Evolutionary conservation across 2,888 invertebrate species (phyloP).

Genomic region (Boloria selene): DNA sequence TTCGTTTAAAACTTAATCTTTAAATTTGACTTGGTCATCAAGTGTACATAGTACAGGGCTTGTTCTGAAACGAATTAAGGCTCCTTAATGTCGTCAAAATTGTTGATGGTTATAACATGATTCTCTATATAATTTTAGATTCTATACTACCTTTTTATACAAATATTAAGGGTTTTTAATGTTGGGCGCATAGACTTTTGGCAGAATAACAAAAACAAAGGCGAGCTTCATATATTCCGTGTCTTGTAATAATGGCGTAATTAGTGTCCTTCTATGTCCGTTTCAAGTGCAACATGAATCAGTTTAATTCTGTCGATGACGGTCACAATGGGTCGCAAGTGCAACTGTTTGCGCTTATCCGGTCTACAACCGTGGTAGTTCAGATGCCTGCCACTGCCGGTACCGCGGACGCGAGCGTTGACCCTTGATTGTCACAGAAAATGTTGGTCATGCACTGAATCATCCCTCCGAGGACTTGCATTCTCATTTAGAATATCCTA

Average conservation of each 20-base stretch:
- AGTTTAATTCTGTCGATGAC: slow-evolving; percentile 72
- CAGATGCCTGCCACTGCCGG: slow-evolving; percentile 43
- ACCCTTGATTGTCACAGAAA: slow-evolving; percentile 67
- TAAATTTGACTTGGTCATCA: too few relatives aligned
- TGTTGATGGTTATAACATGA: too few relatives aligned
- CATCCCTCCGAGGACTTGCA: slow-evolving; percentile 49
- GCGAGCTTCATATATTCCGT: slow-evolving; percentile 30
- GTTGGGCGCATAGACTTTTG: slow-evolving; percentile 36
- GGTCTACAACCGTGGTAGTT: slow-evolving; percentile 61
- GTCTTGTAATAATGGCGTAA: slow-evolving; percentile 40
- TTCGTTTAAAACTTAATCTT: too few relatives aligned
- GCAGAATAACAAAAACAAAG: slow-evolving; percentile 38
- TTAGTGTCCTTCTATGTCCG: slow-evolving; percentile 46
- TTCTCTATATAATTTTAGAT: too few relatives aligned
- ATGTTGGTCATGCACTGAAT: slow-evolving; percentile 66
- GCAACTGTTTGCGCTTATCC: slow-evolving; percentile 44
- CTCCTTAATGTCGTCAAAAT: too few relatives aligned
- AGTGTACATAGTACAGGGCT: too few relatives aligned
- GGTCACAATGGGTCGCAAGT: slow-evolving; percentile 44
- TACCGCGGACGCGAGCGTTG: slow-evolving; percentile 63
- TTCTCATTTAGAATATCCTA: slow-evolving; percentile 27
- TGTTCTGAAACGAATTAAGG: too few relatives aligned
- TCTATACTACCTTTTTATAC: too few relatives aligned
- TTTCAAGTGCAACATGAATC: slow-evolving; percentile 54
- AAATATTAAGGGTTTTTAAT: slow-evolving; percentile 18